Conservation (phyloP, 1,140 invertebrate species). For the Heliconius nattereri region DNA sequence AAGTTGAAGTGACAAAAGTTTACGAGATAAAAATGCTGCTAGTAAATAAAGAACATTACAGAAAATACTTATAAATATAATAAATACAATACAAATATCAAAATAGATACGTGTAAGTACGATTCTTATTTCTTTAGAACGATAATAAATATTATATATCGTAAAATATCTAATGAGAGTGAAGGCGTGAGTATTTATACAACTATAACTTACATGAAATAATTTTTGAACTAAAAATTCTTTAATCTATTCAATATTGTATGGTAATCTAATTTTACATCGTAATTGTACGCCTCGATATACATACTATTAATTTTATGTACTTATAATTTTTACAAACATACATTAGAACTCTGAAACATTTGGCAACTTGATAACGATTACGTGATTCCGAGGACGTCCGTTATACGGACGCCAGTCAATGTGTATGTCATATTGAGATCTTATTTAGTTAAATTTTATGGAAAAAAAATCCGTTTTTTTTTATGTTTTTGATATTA, state of each 20-base stretch:
- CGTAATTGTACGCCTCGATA: slow-evolving; percentile 14
- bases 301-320: slow-evolving; percentile 12
- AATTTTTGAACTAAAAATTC: slow-evolving; percentile 6
- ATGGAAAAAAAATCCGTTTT: background rate
- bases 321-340: slow-evolving; percentile 10
- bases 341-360: slow-evolving; percentile 13
- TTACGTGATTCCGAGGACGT: background rate
- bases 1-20: slow-evolving; percentile 12
- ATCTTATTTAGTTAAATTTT: slow-evolving; percentile 12
- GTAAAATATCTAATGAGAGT: slow-evolving; percentile 24
- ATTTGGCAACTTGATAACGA: slow-evolving; percentile 14
- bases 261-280: slow-evolving; percentile 9
- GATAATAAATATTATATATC: slow-evolving; percentile 42
- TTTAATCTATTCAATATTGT: slow-evolving; percentile 8
- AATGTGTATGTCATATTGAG: slow-evolving; percentile 1
- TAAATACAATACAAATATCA: slow-evolving; percentile 52
- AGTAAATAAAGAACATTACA: slow-evolving; percentile 49
- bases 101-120: slow-evolving; percentile 55
- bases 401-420: slow-evolving; percentile 4
- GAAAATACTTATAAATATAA: slow-evolving; percentile 54
- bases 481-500: background rate
- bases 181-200: slow-evolving; percentile 17
- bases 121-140: slow-evolving; percentile 46
- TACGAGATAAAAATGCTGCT: slow-evolving; percentile 36
- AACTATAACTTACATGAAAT: slow-evolving; percentile 6